phyloP scores from a whole-genome alignment of 2,113 vertebrate genomes.

The Petroica traversi region DNA sequence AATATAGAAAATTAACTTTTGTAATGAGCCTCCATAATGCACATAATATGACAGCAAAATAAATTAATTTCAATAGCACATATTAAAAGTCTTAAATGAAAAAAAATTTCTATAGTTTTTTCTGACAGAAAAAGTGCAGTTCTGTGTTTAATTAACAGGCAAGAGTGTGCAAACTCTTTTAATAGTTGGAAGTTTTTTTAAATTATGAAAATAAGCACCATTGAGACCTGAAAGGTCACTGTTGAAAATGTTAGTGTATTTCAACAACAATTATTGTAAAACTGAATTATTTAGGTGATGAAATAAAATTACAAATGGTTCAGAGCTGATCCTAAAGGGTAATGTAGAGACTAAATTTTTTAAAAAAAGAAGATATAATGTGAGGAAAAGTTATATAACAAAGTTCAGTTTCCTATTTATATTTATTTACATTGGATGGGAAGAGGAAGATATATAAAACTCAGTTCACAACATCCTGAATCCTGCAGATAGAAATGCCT shows the following conservation, averaged over 20 bases:
- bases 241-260: not conserved
- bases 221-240: not conserved
- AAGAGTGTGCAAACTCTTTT: not conserved
- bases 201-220: not conserved
- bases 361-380: not conserved
- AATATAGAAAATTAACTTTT: not conserved
- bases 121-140: not conserved
- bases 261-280: not conserved
- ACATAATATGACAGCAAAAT: not conserved
- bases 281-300: not conserved
- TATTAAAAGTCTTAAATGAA: not conserved
- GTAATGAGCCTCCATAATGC: not conserved
- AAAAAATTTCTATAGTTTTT: not conserved
- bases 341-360: not conserved
- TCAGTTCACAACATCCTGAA: not conserved
- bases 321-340: not conserved
- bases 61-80: not conserved
- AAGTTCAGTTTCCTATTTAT: not conserved
- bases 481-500: not conserved
- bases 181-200: not conserved
- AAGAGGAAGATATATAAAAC: not conserved
- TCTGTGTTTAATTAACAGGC: not conserved
- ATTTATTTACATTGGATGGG: not conserved
- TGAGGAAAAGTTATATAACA: not conserved
- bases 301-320: not conserved